Evolutionary conservation across 1,140 invertebrate species (phyloP), one percentile per base, ranked within the genome.

Genomic region (Drosophila watanabei): DNA sequence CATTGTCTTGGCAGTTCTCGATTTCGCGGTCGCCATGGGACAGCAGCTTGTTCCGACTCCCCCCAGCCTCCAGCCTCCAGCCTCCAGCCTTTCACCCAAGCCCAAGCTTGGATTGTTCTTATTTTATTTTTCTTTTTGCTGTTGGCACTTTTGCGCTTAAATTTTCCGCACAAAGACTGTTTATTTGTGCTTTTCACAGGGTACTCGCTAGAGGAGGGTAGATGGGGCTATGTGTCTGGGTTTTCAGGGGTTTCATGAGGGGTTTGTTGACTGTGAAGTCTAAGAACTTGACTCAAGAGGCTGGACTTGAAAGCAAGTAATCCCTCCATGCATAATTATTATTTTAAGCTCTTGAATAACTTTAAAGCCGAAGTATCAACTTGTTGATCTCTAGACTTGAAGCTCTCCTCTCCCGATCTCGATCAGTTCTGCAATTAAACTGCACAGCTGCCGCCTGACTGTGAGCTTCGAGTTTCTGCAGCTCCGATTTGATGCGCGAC

Each of bases 1-100:
- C 68, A 83, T 80, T 88, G 83, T 78, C 69, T 73, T 52, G 61
- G 71, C 43, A 69, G 51, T 84, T 84, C 81, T 84, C 71, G 81
- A 84, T 80, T 84, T 84, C 77, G 81, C 76, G 81, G 81, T 84
- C 58, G 51, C 68, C 52, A 57, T 62, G 57, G 57, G 70, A 73
- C 45, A 70, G 49, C 51, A 13, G 24, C 32, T 20, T 16, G 35
- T 35, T 30, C 58, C 24, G 20, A 18, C 43, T 39, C 64, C 51
- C 37, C 13, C 4, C 41, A 32, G 24, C 48, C 35, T 24, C 24
- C 24, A 24, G 24, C 24, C 24, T 24, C 24, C 24, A 24, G 24
- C 24, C 24, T 24, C 24, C 1, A 24, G 30, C 57, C 41, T 32
- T 63, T 46, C 45, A 41, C 30, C n/a, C 33, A 64, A 32, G 16